Conservation (phyloP, 2,113 vertebrate genomes). For the rat (Rattus norvegicus) region DNA sequence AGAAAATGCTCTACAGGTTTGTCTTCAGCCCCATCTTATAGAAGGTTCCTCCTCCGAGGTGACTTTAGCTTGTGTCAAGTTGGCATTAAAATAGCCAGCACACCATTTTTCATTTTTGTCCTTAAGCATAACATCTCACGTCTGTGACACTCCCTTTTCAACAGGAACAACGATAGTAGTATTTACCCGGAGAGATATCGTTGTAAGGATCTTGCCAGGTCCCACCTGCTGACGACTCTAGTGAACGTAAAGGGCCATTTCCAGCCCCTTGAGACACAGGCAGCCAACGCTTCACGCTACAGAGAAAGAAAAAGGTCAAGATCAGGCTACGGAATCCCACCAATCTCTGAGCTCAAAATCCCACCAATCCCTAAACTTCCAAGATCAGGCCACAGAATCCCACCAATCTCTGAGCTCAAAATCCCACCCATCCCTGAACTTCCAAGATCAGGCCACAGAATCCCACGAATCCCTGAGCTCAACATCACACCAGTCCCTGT, state of each 20-base stretch:
- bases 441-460: background rate
- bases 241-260: background rate
- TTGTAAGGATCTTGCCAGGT: background rate
- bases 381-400: no score
- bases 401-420: no score
- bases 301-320: background rate
- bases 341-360: no score
- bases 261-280: background rate
- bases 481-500: background rate
- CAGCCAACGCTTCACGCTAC: background rate
- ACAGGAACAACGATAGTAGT: background rate
- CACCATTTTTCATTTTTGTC: background rate
- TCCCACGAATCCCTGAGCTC: background rate
- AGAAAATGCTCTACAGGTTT: no score
- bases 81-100: background rate
- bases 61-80: background rate
- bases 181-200: background rate
- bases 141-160: background rate
- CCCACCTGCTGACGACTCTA: background rate
- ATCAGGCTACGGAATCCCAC: no score
- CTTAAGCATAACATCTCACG: slow-evolving; percentile 36
- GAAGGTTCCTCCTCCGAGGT: background rate
- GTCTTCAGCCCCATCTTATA: no score
- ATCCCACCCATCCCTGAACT: no score
- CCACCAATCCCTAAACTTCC: no score